Evolutionary conservation across 2,797 vertebrate genomes (phyloP).

Genomic region (Bovichtus variegatus): DNA sequence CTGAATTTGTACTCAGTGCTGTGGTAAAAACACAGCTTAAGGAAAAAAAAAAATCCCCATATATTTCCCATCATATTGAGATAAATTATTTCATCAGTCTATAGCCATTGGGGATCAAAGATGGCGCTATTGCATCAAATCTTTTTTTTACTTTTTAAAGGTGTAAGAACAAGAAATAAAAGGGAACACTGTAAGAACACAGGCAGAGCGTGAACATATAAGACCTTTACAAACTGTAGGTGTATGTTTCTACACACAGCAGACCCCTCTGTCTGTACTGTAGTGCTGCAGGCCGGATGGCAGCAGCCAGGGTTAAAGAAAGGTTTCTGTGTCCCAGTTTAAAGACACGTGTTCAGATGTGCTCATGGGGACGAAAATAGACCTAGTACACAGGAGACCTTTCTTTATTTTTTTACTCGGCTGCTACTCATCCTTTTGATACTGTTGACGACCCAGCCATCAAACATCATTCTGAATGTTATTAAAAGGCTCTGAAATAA

Average conservation of each 20-base stretch:
- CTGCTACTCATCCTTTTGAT: constrained; percentile 49
- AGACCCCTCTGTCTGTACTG: constrained; percentile 28
- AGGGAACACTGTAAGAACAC: background rate
- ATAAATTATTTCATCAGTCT: background rate
- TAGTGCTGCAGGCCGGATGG: constrained; percentile 58
- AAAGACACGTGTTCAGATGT: constrained; percentile 68
- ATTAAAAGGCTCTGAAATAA: constrained; percentile 8
- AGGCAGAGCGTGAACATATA: background rate
- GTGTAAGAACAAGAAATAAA: constrained; percentile 18
- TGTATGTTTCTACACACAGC: constrained; percentile 14
- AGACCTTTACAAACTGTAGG: background rate
- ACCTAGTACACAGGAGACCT: constrained; percentile 43
- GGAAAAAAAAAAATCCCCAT: background rate
- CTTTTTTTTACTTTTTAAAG: too few relatives aligned
- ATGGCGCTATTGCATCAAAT: constrained; percentile 12
- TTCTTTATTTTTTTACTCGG: constrained; percentile 39
- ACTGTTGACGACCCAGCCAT: constrained; percentile 17
- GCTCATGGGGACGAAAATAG: constrained; percentile 68
- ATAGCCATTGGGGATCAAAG: constrained; percentile 5
- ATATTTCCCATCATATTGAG: background rate
- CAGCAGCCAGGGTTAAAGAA: constrained; percentile 67
- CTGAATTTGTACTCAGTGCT: background rate
- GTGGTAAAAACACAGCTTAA: background rate
- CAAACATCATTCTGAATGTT: constrained; percentile 15
- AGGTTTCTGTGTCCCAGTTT: constrained; percentile 73